phyloP scores from a whole-genome alignment of 2,113 vertebrate species.

The Laticauda laticaudata region DNA sequence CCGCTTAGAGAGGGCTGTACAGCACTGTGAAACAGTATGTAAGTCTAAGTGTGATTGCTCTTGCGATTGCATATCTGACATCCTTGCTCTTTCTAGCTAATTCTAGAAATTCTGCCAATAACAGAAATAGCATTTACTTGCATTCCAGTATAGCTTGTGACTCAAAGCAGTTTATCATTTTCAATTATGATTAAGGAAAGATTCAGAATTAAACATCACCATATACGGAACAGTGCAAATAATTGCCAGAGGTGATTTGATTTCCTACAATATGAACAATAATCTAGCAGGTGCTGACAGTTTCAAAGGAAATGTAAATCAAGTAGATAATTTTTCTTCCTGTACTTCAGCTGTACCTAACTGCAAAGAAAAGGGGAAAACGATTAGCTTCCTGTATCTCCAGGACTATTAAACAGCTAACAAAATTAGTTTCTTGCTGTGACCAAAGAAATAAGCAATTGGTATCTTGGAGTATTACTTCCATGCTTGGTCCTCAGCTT shows the following conservation, averaged over 20 bases:
- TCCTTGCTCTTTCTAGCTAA: background rate
- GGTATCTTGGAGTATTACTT: background rate
- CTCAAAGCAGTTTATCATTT: background rate
- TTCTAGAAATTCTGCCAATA: background rate
- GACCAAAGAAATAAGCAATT: background rate
- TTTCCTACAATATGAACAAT: background rate
- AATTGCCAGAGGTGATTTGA: background rate
- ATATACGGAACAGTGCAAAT: background rate
- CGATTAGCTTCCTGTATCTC: background rate
- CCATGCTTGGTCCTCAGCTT: background rate
- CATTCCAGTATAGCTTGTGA: background rate
- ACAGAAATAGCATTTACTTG: background rate
- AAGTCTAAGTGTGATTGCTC: too few relatives aligned
- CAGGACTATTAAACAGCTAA: background rate
- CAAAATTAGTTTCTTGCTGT: constrained; percentile 1
- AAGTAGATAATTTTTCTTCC: background rate
- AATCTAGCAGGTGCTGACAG: background rate
- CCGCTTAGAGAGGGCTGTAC: too few relatives aligned
- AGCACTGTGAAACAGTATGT: too few relatives aligned
- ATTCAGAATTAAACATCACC: background rate
- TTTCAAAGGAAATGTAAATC: background rate
- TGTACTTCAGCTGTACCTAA: background rate
- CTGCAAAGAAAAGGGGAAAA: background rate
- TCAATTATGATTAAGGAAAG: background rate
- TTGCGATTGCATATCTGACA: background rate